Conservation (phyloP, 23 tunicate genomes). For the Ascidia mentula region DNA sequence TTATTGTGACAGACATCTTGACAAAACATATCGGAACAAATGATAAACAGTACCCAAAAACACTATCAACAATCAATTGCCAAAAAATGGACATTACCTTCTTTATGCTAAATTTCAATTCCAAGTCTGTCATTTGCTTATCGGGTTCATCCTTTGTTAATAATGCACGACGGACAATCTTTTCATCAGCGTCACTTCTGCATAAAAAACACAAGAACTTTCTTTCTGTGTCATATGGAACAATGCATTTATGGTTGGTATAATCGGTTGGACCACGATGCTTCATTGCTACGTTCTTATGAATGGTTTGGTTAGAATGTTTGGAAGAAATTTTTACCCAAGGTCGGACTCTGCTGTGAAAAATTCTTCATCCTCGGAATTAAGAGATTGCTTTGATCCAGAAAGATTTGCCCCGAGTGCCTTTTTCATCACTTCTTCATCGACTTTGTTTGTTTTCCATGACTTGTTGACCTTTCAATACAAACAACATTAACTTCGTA, state of each 20-base stretch:
- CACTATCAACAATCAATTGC: not conserved
- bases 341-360: conserved; percentile 60
- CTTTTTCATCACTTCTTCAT: conserved; percentile 16
- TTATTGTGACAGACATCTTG: conserved; percentile 30
- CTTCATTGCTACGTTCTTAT: too few relatives aligned
- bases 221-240: too few relatives aligned
- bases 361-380: conserved; percentile 38
- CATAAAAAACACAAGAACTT: not conserved
- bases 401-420: conserved; percentile 12
- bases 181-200: conserved; percentile 53
- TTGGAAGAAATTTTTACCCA: too few relatives aligned
- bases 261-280: too few relatives aligned
- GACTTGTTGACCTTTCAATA: not conserved
- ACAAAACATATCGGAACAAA: not conserved
- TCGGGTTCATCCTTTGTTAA: not conserved
- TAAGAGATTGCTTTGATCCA: not conserved
- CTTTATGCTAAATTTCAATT: conserved; percentile 33
- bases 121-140: conserved; percentile 33
- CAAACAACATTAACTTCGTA: too few relatives aligned
- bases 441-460: conserved; percentile 6
- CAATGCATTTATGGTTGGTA: too few relatives aligned
- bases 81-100: conserved; percentile 18
- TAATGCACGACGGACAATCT: not conserved
- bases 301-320: too few relatives aligned
- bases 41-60: not conserved